Conservation (phyloP, 1,140 invertebrate genomes). For the Marisa cornuarietis region DNA sequence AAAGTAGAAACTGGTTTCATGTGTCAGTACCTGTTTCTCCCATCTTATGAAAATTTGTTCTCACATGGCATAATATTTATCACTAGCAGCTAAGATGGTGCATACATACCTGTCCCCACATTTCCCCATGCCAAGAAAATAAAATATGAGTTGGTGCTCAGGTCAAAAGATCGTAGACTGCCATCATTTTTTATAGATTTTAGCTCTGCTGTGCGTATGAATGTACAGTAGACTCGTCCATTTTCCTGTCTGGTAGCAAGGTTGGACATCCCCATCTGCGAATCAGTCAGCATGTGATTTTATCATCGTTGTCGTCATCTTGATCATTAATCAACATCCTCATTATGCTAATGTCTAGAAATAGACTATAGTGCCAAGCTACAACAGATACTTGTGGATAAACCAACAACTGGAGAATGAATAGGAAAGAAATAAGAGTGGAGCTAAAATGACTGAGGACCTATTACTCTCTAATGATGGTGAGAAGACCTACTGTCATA, state of each 20-base stretch:
- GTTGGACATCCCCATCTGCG: slow-evolving; percentile 3
- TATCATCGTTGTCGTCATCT: not conserved
- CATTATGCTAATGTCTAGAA: not conserved
- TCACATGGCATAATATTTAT: too few relatives aligned
- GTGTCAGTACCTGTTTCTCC: too few relatives aligned
- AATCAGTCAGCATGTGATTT: not conserved
- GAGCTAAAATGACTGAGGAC: too few relatives aligned
- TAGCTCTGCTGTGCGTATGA: not conserved
- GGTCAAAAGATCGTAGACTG: not conserved
- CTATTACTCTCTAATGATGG: too few relatives aligned
- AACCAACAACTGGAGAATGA: not conserved
- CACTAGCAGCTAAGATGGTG: too few relatives aligned
- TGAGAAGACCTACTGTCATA: not conserved
- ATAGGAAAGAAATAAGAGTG: too few relatives aligned
- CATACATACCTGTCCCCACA: slow-evolving; percentile 15
- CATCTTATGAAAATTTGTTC: too few relatives aligned
- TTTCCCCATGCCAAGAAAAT: slow-evolving; percentile 25
- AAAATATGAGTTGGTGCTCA: not conserved
- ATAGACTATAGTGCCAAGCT: not conserved
- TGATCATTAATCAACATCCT: not conserved
- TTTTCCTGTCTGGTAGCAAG: not conserved
- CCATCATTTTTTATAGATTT: not conserved
- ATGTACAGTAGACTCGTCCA: not conserved
- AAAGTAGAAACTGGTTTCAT: too few relatives aligned
- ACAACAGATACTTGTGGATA: not conserved